These are phyloP conservation scores for Gopherus flavomarginatus DNA, from an alignment of 2,113 vertebrate species.

Conservation along the genomic window DNA sequence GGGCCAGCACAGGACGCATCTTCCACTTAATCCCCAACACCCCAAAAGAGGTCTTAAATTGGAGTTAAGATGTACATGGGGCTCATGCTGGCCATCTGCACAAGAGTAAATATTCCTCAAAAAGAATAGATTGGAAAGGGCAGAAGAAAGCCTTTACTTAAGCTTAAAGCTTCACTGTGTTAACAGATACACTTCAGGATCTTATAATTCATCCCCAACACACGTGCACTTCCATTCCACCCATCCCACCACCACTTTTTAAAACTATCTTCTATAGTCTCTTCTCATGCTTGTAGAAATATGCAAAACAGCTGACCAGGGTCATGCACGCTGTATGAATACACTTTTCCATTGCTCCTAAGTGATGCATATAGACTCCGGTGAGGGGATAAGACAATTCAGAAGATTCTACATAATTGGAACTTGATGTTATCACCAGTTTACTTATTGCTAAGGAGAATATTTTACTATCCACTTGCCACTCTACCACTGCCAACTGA, in stretches of 20 bases:
- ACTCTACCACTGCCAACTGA: not conserved
- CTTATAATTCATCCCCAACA: slow-evolving; percentile 17
- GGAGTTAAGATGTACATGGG: not conserved
- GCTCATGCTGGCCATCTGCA: not conserved
- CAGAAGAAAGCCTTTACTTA: not conserved
- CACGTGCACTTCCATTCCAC: not conserved
- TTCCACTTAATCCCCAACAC: not conserved
- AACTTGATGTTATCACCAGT: not conserved
- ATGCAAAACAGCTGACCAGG: not conserved
- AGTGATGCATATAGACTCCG: not conserved
- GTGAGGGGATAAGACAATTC: not conserved
- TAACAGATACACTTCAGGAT: not conserved
- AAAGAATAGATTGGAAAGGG: not conserved
- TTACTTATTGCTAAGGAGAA: not conserved
- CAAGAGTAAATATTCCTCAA: not conserved
- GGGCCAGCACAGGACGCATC: not conserved
- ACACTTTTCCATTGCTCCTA: not conserved
- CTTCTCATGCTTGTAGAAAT: not conserved
- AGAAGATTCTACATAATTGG: not conserved
- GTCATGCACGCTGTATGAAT: not conserved
- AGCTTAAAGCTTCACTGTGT: not conserved
- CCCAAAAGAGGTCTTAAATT: not conserved
- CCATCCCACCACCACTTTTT: not conserved
- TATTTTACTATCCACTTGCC: not conserved
- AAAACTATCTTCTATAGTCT: not conserved